Evolutionary conservation across 2,797 vertebrate species (phyloP).

Genomic region (Aphelocoma californica): DNA sequence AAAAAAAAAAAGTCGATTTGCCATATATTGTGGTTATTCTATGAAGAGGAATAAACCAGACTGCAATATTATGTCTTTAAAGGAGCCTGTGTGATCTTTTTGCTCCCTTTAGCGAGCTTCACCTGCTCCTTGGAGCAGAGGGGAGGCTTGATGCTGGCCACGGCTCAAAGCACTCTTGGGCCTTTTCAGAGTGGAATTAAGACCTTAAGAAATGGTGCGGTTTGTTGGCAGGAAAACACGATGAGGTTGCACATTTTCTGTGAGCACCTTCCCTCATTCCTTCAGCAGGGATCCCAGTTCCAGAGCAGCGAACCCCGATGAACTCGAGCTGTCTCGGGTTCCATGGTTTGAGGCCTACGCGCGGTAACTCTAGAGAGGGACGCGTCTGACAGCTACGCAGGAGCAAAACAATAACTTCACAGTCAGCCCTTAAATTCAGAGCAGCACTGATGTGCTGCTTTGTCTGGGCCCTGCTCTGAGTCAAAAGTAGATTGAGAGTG

Average conservation of each 20-base stretch:
- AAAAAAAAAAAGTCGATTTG: background rate
- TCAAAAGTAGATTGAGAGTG: background rate
- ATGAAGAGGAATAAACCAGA: background rate
- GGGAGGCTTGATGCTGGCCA: background rate
- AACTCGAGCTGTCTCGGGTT: accelerated
- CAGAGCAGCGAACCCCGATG: background rate
- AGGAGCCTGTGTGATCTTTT: background rate
- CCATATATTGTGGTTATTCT: background rate
- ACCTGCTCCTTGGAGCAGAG: background rate
- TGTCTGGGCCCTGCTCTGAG: background rate
- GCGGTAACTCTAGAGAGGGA: background rate
- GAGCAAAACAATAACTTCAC: background rate
- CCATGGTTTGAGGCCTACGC: background rate
- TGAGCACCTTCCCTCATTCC: background rate
- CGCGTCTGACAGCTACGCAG: background rate
- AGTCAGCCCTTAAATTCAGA: background rate
- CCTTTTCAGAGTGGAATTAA: background rate
- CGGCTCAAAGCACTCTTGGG: background rate
- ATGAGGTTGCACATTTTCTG: background rate
- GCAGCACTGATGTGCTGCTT: background rate
- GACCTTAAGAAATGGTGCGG: background rate
- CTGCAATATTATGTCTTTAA: background rate
- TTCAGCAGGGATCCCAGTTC: background rate
- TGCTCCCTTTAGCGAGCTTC: background rate
- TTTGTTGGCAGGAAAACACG: background rate